Base-by-base conservation (phyloP, 35 echinoderm and acorn worm species). In the Amphiura filiformis region DNA sequence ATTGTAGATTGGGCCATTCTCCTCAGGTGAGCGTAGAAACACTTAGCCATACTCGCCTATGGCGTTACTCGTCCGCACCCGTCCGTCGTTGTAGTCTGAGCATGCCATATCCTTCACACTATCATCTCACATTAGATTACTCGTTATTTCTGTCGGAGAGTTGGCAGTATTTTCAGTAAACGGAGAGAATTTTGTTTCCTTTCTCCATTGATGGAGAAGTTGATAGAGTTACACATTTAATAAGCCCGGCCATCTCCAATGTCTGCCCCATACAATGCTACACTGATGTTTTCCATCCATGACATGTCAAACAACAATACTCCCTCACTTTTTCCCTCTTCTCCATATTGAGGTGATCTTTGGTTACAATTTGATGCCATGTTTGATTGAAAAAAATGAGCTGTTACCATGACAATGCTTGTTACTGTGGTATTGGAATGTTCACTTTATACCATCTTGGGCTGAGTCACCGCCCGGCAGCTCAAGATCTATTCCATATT, bases 191-290 rank as follows among this genome's bases (percentile, higher is more conserved):
- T 70, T 30, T 70, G 61, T 70, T 70, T 70, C 61, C 28, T 70
- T 11, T 30, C 17, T 26, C 7, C 61, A 26, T 26, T 70, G 61
- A 18, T 70, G 28, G 61, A 5, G 26, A 70, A 70, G 61, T 70
- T 70, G 61, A 18, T 70, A 70, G 61, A 70, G 26, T 70, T 70
- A 70, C 61, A 70, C 61, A 70, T 70, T 70, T 70, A 70, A 70
- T 70, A 70, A 70, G 28, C 17, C 61, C 26, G 28, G 26, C 1
- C 61, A 2, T 70, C 61, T 70, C 61, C 15, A 4, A 70, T 70
- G 61, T 70, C 61, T 4, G 9, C 9, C 61, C 61, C 44, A 52
- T 52, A 70, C 61, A 70, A 70, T 70, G 61, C 61, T 3, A 11
- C 26, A 26, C 61, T 70, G 61, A 70, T 26, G 61, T 4, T 5